Base-by-base conservation (phyloP, 1,140 invertebrate species). In the Penaeus vannamei region DNA sequence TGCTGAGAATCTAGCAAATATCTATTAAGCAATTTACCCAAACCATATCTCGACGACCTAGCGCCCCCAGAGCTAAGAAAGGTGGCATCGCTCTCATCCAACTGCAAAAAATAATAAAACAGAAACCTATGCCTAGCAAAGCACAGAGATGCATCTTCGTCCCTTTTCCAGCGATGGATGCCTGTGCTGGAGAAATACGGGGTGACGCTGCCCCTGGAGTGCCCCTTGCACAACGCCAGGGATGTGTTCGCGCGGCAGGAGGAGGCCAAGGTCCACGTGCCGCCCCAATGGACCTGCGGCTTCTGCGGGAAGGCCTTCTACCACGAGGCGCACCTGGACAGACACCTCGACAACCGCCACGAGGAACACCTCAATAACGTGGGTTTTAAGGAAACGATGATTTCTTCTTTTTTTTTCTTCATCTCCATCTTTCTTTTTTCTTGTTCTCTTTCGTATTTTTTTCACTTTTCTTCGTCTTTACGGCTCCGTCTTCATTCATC, bases 281-380 rank as follows among this genome's bases (percentile, higher is more conserved):
- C 96, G 85, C 95, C 96, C 2, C 97, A 96, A 19, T 98, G 97
- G 97, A 96, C 96, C 1, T 99, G 98, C 93, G 95, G 96, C 62
- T 95, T 97, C 87, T 98, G 98, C 94, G 97, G 97, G 84, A 98
- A 98, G 94, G 96, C 96, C 60, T 98, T 99, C 93, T 96, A 97
- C 93, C 96, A 97, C 92, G 97, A 98, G 93, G 95, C 96, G 93
- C 96, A 96, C 93, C 94, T 99, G 90, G 97, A 98, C 93, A 94
- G 95, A 87, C 98, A 99, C 93, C 98, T 98, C 94, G 97, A 97
- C 94, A 96, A 96, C 93, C 95, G 96, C 92, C 98, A 99, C 93
- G 95, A 95, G 93, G 95, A 95, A 92, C 95, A 96, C 92, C 95
- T 98, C 90, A 97, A 97, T 93, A 96, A 96, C 94, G 97, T 97